Conservation (phyloP, 2,113 vertebrate genomes). For the Trachemys scripta region DNA sequence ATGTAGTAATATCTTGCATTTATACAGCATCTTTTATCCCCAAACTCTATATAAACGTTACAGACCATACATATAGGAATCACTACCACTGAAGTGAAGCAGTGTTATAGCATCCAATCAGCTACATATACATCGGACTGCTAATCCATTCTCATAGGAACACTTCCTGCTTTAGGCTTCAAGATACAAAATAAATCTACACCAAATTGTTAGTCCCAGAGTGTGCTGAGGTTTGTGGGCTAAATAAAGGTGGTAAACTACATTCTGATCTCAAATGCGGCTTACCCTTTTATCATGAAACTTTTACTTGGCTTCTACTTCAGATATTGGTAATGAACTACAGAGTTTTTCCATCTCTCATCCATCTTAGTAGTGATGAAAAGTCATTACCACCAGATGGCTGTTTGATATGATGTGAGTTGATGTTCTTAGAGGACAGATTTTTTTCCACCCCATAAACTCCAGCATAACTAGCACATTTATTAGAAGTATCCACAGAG, state of each 20-base stretch:
- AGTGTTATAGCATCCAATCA: not conserved
- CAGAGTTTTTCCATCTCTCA: not conserved
- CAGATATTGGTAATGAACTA: not conserved
- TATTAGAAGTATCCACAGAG: not conserved
- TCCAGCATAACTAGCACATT: not conserved
- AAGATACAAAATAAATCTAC: not conserved
- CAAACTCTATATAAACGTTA: not conserved
- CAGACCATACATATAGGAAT: not conserved
- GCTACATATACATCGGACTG: not conserved
- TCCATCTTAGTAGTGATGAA: not conserved
- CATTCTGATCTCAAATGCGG: accelerated
- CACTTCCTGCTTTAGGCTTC: not conserved
- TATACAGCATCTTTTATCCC: not conserved
- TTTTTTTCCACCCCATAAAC: not conserved
- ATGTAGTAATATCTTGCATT: not conserved
- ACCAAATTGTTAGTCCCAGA: not conserved
- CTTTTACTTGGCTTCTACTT: not conserved
- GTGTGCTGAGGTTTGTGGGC: not conserved
- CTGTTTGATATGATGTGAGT: not conserved
- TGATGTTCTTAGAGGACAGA: not conserved
- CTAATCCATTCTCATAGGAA: not conserved
- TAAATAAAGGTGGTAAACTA: not conserved
- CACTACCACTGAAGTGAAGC: not conserved
- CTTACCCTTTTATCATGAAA: not conserved
- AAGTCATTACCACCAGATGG: not conserved